Base-by-base conservation (phyloP, 2,113 vertebrate species). In the Cathartes aura region DNA sequence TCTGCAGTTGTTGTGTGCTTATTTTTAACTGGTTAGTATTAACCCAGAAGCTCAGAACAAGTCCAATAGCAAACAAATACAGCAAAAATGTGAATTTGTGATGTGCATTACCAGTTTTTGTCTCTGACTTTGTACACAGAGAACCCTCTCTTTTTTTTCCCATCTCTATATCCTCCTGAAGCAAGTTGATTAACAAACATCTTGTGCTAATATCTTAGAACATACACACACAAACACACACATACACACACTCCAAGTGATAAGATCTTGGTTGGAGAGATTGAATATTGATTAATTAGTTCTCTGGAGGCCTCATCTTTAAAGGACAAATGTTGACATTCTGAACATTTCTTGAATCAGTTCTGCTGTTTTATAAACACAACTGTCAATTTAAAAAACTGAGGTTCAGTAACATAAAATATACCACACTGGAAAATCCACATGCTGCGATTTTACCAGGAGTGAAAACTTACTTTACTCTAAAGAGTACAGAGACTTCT, bases 391-490 rank as follows among this genome's bases (percentile, higher is more conserved):
- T 86, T 80, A 53, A 90, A 89, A 70, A 76, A 11, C 21, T 45
- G 53, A 91, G 24, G 15, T 82, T 85, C 32, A 55, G 55, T 73
- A 73, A 71, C 58, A 90, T 45, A 82, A 88, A 90, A 80, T 62
- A 68, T 18, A 79, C 43, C 34, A 66, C 23, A 58, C 20, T 79
- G 83, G 73, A 88, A 92, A 96, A 87, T 84, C 56, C 87, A 89
- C 81, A 95, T 82, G 40, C 70, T 82, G 73, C 0, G 9, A 95
- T 93, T 94, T 91, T 90, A 90, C 66, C 74, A 40, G 78, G 67
- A 86, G 50, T 93, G 45, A 94, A 95, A 91, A 88, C 84, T 72
- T 86, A 36, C 26, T 91, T 85, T 97, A 76, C 90, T 93, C 67
- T 75, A 68, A 68, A 82, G 83, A 94, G 23, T 66, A 82, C 40